A percentile compares a stretch with the other conserved stretches of the same genome.
phyloP scores from a whole-genome alignment of 2,113 vertebrate species.

The Alexandromys fortis region DNA sequence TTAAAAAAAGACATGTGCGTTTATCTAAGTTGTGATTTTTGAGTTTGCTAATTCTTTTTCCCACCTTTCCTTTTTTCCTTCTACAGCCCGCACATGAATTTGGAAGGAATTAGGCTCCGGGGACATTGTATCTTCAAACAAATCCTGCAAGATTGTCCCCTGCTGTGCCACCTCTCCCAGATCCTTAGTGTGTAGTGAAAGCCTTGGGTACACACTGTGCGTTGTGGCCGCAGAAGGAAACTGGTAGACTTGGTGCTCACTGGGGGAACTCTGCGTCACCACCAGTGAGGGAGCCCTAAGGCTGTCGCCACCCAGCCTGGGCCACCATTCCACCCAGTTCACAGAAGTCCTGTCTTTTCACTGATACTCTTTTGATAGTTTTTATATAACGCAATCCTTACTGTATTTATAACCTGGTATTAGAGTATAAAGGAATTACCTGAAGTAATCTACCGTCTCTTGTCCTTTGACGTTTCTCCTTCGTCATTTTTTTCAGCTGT shows the following conservation, averaged over 20 bases:
- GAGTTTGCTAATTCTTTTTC: neutral
- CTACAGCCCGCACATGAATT: conserved; percentile 70
- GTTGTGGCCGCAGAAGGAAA: neutral
- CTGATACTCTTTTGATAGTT: conserved; percentile 84
- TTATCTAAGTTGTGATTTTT: too few relatives aligned
- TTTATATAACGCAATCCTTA: conserved; percentile 83
- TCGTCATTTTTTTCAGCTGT: conserved; percentile 72
- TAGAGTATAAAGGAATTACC: conserved; percentile 72
- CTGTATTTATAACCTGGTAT: conserved; percentile 76
- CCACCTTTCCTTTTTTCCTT: conserved; percentile 58
- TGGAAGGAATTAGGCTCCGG: conserved; percentile 70
- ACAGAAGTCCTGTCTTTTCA: conserved; percentile 77
- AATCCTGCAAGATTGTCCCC: conserved; percentile 51
- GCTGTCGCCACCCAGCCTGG: conserved; percentile 12
- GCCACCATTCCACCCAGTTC: conserved; percentile 55
- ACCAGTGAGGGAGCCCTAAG: conserved; percentile 12
- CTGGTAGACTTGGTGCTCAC: neutral
- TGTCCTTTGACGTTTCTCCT: conserved; percentile 75
- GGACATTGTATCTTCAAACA: conserved; percentile 70
- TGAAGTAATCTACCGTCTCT: conserved; percentile 81
- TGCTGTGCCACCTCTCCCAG: neutral
- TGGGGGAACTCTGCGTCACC: conserved; percentile 55
- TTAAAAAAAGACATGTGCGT: neutral
- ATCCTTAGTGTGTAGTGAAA: conserved; percentile 64
- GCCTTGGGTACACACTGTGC: conserved; percentile 56